Conservation (phyloP, 2,797 vertebrate species). For the Danionella dracula region DNA sequence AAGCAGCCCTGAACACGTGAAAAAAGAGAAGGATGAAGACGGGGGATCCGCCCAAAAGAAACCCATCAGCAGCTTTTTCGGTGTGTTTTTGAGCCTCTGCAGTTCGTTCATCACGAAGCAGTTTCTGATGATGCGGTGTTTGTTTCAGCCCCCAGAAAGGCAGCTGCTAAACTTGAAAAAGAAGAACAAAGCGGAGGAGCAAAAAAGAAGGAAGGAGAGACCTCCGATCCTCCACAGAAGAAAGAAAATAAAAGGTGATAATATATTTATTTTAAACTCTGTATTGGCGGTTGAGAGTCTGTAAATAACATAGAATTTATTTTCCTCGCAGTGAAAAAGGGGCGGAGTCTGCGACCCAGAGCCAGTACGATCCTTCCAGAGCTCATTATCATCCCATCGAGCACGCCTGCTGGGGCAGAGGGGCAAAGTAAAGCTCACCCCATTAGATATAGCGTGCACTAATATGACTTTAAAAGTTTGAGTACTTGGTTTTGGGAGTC, state of each 20-base stretch:
- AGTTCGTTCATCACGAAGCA: not conserved
- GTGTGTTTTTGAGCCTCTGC: slow-evolving; percentile 70
- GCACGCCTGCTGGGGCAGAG: slow-evolving; percentile 79
- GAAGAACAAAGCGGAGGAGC: slow-evolving; percentile 48
- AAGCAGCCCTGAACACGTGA: slow-evolving; percentile 35
- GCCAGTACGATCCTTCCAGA: slow-evolving; percentile 72
- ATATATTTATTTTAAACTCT: not conserved
- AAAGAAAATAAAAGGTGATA: slow-evolving; percentile 40
- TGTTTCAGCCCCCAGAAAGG: slow-evolving; percentile 72
- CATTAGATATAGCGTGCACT: too few relatives aligned
- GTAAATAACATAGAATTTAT: too few relatives aligned
- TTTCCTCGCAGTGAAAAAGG: slow-evolving; percentile 49
- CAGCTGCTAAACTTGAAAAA: slow-evolving; percentile 62
- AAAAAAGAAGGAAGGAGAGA: slow-evolving; percentile 46
- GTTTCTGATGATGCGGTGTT: not conserved
- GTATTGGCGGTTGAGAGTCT: too few relatives aligned
- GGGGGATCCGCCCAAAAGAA: slow-evolving; percentile 49
- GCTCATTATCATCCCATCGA: slow-evolving; percentile 76
- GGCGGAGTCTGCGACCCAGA: slow-evolving; percentile 44
- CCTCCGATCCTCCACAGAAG: not conserved
- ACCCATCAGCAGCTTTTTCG: slow-evolving; percentile 80
- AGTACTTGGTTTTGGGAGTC: too few relatives aligned
- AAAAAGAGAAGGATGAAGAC: slow-evolving; percentile 53
- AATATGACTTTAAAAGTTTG: too few relatives aligned
- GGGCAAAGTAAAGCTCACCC: slow-evolving; percentile 69